These are phyloP conservation scores for Nerophis lumbriciformis DNA, from an alignment of 2,113 vertebrate species.

Conservation along the genomic window DNA sequence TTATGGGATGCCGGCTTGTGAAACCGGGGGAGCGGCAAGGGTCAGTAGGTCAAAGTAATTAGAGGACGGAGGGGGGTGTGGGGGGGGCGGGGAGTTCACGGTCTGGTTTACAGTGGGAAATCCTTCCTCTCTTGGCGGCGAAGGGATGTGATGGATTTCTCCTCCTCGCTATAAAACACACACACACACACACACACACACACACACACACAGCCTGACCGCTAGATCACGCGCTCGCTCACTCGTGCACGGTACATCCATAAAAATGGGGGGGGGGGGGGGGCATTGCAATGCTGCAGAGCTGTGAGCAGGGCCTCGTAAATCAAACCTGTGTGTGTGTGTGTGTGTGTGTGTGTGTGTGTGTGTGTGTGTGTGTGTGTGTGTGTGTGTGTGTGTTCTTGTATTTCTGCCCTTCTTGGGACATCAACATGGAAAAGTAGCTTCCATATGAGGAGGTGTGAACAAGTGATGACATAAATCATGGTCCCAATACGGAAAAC, in stretches of 20 bases:
- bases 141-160: constrained; percentile 62
- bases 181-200: constrained; percentile 44
- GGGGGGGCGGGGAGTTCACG: constrained; percentile 20
- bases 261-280: constrained; percentile 24
- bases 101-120: constrained; percentile 43
- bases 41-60: constrained; percentile 43
- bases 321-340: constrained; percentile 55
- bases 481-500: no score
- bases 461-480: no score
- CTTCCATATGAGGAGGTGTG: no score
- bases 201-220: constrained; percentile 56
- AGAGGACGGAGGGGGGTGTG: constrained; percentile 20
- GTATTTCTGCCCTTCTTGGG: no score
- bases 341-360: constrained; percentile 8
- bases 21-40: constrained; percentile 14
- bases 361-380: constrained; percentile 20
- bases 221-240: constrained; percentile 39
- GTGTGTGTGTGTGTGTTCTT: neutral
- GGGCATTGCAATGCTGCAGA: constrained; percentile 59
- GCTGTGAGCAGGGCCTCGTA: constrained; percentile 57
- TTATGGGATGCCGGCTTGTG: constrained; percentile 7
- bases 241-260: constrained; percentile 31
- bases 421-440: no score
- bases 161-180: constrained; percentile 51
- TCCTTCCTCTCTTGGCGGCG: constrained; percentile 37